Evolutionary conservation across 2,888 invertebrate genomes (phyloP).

Genomic region (Labia minor): DNA sequence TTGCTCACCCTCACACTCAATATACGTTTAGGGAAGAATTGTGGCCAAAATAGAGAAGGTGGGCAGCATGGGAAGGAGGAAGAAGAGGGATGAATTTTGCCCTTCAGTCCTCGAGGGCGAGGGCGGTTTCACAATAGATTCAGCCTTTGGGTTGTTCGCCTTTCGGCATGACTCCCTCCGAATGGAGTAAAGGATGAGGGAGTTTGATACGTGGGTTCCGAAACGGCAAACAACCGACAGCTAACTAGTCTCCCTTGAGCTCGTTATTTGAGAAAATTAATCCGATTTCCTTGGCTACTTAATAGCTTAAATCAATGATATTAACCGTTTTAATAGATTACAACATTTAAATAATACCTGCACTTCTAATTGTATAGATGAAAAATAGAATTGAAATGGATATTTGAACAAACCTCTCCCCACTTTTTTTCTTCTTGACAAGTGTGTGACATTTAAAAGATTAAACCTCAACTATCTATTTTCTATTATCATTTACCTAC

Average conservation of each 20-base stretch:
- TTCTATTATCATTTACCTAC: no score
- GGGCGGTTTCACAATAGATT: slow-evolving; percentile 3
- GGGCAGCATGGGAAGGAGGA: no score
- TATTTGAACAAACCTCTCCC: no score
- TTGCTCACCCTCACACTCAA: no score
- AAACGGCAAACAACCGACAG: slow-evolving; percentile 13
- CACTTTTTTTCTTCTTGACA: no score
- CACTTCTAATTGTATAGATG: no score
- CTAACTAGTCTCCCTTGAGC: slow-evolving; percentile 8
- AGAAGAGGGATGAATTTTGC: not conserved
- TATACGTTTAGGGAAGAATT: not conserved
- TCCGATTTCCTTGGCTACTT: not conserved
- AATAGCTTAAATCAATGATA: not conserved
- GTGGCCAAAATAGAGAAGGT: not conserved
- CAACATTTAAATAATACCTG: no score
- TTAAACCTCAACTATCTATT: no score
- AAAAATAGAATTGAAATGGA: no score
- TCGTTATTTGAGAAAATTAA: not conserved
- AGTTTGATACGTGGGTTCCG: not conserved
- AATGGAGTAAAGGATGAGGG: no score
- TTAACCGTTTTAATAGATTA: no score
- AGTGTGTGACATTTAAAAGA: no score
- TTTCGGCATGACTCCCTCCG: not conserved
- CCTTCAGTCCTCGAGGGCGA: not conserved
- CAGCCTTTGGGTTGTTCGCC: not conserved